Evolutionary conservation across 2,113 vertebrate species (phyloP).

Genomic region (Raphicerus campestris): DNA sequence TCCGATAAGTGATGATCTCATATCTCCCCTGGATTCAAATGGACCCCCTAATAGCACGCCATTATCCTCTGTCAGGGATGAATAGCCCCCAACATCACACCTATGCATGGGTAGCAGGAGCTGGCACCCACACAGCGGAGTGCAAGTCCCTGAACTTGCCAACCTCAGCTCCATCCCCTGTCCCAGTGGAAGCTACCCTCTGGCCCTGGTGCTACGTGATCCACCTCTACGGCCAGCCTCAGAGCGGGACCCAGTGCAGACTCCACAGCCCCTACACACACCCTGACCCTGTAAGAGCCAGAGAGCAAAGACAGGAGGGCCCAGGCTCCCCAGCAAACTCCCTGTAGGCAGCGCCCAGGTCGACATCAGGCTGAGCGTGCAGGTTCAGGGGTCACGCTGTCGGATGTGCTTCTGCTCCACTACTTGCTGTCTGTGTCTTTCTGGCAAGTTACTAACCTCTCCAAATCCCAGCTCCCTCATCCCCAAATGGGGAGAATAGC

Average conservation of each 20-base stretch:
- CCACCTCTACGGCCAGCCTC: neutral
- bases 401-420: neutral
- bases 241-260: rapidly evolving
- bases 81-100: neutral
- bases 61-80: neutral
- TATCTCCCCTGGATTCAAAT: neutral
- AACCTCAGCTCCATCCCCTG: neutral
- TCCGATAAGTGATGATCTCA: neutral
- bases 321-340: neutral
- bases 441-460: neutral
- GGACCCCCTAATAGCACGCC: neutral
- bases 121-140: neutral
- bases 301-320: neutral
- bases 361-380: rapidly evolving
- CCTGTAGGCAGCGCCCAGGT: rapidly evolving
- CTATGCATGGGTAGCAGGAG: neutral
- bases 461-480: neutral
- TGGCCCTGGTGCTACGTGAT: neutral
- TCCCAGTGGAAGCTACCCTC: neutral
- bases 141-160: neutral
- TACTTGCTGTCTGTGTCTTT: neutral
- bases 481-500: neutral
- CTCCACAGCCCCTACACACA: rapidly evolving
- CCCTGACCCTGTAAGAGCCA: neutral
- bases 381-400: too few relatives aligned